Percentiles rank a stretch among this genome's conserved stretches.
These are phyloP conservation scores for Venturia canescens DNA, from an alignment of 1,140 invertebrate species.

Conservation along the genomic window DNA sequence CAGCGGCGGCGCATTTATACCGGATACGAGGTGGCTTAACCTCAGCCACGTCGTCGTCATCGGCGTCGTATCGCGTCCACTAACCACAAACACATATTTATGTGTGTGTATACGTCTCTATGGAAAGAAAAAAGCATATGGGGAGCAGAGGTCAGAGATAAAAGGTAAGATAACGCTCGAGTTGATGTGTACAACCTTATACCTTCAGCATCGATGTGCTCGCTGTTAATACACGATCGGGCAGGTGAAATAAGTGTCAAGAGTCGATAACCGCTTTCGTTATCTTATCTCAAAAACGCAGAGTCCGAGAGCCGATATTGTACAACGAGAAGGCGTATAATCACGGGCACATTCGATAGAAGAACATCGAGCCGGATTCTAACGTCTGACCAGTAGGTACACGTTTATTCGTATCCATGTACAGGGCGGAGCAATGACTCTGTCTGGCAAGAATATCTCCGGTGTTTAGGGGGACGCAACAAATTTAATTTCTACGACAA, in stretches of 20 bases:
- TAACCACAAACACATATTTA: constrained; percentile 31
- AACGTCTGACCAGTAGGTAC: constrained; percentile 20
- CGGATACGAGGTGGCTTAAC: constrained; percentile 39
- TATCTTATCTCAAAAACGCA: constrained; percentile 59
- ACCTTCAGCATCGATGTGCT: constrained; percentile 35
- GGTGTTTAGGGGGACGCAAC: no score
- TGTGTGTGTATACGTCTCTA: neutral
- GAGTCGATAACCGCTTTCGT: constrained; percentile 61
- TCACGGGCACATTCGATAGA: constrained; percentile 28
- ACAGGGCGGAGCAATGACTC: neutral
- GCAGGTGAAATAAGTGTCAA: constrained; percentile 68
- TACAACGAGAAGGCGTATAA: constrained; percentile 40
- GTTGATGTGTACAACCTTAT: constrained; percentile 46
- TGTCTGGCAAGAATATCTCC: no score
- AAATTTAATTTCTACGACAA: no score
- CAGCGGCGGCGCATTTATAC: constrained; percentile 49
- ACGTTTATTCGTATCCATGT: neutral
- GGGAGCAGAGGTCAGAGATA: constrained; percentile 71
- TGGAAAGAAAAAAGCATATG: constrained; percentile 45
- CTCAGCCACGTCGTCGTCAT: constrained; percentile 20
- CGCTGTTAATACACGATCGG: constrained; percentile 28
- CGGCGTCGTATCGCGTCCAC: constrained; percentile 53
- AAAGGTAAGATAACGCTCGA: constrained; percentile 63
- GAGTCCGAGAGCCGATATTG: constrained; percentile 11
- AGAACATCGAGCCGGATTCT: constrained; percentile 46